Base-by-base conservation (phyloP, 2,113 vertebrate species). In the Trogon surrucura region DNA sequence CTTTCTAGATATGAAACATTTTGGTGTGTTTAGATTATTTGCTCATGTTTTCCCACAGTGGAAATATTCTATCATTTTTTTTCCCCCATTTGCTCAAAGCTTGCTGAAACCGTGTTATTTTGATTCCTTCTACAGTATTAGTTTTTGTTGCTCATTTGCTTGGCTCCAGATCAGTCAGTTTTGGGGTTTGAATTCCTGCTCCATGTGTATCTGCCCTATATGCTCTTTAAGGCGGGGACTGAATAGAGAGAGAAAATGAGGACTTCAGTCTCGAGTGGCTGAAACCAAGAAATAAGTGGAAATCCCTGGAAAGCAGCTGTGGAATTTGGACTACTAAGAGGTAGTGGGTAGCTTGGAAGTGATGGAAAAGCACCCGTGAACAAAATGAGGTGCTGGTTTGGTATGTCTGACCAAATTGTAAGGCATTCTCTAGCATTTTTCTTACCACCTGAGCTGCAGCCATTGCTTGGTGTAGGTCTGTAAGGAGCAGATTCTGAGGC, bases 401-500 rank as follows among this genome's bases (percentile, higher is more conserved):
- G 9, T 30, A 13, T 14, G 18, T 53, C 38, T 85, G 53, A 57
- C 34, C 0, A 1, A 75, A 34, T 15, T 23, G 5, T 16, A 38
- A 22, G 7, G 48, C 4, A 51, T 41, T 30, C 16, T 44, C 34
- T 53, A 30, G 53, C 25, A 8, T 30, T 88, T 72, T 80, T 9
- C 32, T 41, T 38, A 2, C 8, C 1, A 2, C 25, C 48, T 57
- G 64, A 80, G 44, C 54, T 67, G 58, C 53, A 78, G 60, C 64
- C 0, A 0, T 21, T 20, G 27, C 51, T 38, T 44, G 22, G 11
- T 64, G 38, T 9, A 32, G 66, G 60, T 26, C 32, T 56, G 75
- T 45, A 22, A 85, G 57, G 26, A 71, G 57, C 44, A 48, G 61
- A 45, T 77, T 61, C 45, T 1, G 0, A 72, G 27, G 21, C 27